These are phyloP conservation scores for Zeugodacus cucurbitae DNA, from an alignment of 1,140 invertebrate genomes.

Conservation along the genomic window DNA sequence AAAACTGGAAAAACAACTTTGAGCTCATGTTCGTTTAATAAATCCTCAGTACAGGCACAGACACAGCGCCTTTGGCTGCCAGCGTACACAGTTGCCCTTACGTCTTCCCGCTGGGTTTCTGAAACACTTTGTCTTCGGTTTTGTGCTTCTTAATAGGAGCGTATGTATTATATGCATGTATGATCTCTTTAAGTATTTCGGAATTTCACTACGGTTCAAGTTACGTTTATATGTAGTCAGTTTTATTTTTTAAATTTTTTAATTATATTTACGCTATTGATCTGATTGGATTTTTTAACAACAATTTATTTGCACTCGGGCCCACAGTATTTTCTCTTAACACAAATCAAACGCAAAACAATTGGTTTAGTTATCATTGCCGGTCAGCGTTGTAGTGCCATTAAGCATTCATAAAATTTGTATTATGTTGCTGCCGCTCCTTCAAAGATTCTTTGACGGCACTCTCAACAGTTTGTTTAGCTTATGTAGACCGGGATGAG, in stretches of 20 bases:
- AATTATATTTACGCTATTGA: background rate
- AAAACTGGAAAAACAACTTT: slow-evolving; percentile 35
- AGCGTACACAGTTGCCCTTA: background rate
- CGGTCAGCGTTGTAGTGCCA: background rate
- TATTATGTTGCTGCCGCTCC: background rate
- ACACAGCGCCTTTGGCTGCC: background rate
- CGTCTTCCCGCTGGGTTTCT: background rate
- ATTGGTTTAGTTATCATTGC: background rate
- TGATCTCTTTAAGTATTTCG: background rate
- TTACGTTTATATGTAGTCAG: too few species aligned
- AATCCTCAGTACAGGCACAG: background rate
- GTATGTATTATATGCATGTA: background rate
- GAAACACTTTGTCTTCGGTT: background rate
- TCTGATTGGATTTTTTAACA: background rate
- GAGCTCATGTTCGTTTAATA: background rate
- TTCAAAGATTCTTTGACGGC: background rate
- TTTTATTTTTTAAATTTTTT: background rate
- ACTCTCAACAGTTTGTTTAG: background rate
- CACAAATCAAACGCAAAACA: background rate
- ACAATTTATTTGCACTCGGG: background rate
- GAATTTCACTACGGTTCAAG: background rate
- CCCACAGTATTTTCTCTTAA: background rate
- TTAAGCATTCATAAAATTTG: background rate
- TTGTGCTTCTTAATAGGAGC: background rate
- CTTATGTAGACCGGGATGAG: background rate